Percentiles rank a stretch among this genome's conserved stretches.
These are phyloP conservation scores for Dipodomys merriami DNA, from an alignment of 2,113 vertebrate genomes.

Conservation along the genomic window DNA sequence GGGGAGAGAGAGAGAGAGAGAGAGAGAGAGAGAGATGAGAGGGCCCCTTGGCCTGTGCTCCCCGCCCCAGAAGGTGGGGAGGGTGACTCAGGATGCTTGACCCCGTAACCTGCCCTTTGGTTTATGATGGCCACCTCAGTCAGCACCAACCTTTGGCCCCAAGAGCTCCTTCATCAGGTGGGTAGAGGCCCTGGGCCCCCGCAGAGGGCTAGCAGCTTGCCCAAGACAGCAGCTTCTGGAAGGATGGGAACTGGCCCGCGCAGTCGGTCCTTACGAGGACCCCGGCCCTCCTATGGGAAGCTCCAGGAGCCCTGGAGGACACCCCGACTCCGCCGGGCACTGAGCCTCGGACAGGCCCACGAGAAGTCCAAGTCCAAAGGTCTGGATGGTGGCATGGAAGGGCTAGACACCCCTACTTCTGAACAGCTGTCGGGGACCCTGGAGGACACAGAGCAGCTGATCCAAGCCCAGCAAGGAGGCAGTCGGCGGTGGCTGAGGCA, in stretches of 20 bases:
- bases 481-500: slow-evolving; percentile 49
- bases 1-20: too few relatives aligned
- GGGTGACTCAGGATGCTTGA: slow-evolving; percentile 59
- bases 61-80: neutral
- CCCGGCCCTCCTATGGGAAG: slow-evolving; percentile 48
- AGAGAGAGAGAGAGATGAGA: too few relatives aligned
- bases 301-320: slow-evolving; percentile 68
- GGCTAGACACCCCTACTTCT: neutral
- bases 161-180: neutral
- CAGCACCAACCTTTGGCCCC: slow-evolving; percentile 70
- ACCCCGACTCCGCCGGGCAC: neutral
- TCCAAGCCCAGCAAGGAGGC: slow-evolving; percentile 40
- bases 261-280: slow-evolving; percentile 67
- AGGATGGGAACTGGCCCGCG: slow-evolving; percentile 47
- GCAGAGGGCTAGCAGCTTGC: neutral
- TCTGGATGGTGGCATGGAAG: neutral
- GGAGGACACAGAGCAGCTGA: slow-evolving; percentile 70
- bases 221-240: neutral
- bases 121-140: slow-evolving; percentile 66
- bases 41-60: neutral
- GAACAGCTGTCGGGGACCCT: neutral
- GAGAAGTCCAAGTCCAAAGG: neutral
- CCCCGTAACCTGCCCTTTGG: slow-evolving; percentile 68
- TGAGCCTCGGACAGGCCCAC: slow-evolving; percentile 59
- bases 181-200: neutral